Evolutionary conservation across 1,140 invertebrate species (phyloP).

Genomic region (Oscheius sp.): DNA sequence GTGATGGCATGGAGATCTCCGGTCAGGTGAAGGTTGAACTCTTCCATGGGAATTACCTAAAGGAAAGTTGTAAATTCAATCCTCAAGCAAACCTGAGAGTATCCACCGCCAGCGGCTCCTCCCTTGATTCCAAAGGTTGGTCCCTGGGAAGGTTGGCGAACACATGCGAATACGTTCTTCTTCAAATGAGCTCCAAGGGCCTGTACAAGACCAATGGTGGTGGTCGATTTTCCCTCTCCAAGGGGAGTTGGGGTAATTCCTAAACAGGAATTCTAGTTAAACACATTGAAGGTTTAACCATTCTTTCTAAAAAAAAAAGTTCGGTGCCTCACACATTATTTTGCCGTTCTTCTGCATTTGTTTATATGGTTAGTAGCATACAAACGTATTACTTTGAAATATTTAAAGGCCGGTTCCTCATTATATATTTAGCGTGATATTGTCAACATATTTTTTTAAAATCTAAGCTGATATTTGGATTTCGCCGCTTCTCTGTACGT

Average conservation of each 20-base stretch:
- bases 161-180: constrained; percentile 85
- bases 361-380: too few species aligned
- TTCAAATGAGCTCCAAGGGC: constrained; percentile 80
- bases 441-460: too few species aligned
- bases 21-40: constrained; percentile 97
- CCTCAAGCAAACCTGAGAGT: constrained; percentile 65
- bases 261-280: too few species aligned
- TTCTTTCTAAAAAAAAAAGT: too few species aligned
- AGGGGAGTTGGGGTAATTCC: constrained; percentile 93
- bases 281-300: too few species aligned
- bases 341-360: too few species aligned
- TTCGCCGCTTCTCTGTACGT: too few species aligned
- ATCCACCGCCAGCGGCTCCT: constrained; percentile 90
- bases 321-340: too few species aligned
- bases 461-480: too few species aligned
- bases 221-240: constrained; percentile 95
- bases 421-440: too few species aligned
- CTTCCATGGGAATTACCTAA: constrained; percentile 95
- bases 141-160: constrained; percentile 96
- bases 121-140: constrained; percentile 98
- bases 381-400: too few species aligned
- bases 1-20: constrained; percentile 97
- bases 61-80: background rate
- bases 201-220: constrained; percentile 86
- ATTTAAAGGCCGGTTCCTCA: too few species aligned